Evolutionary conservation across 2,113 vertebrate species (phyloP).

Genomic region (Myrmecophaga tridactyla): DNA sequence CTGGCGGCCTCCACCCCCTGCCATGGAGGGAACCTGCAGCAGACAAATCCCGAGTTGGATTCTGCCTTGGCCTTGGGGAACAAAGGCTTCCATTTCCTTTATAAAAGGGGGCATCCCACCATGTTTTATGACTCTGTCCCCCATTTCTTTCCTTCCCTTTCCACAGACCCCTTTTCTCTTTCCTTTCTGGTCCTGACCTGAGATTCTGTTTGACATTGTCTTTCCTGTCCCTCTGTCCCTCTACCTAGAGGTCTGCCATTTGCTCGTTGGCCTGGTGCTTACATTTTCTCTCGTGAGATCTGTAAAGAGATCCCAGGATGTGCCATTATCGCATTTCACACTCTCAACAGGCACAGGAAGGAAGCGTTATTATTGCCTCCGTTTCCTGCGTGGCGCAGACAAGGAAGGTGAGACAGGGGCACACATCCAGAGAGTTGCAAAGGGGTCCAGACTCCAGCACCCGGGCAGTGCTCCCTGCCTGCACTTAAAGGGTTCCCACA

Average conservation of each 20-base stretch:
- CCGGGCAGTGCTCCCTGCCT: fast-evolving
- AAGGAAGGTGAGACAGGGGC: fast-evolving
- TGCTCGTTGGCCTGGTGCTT: neutral
- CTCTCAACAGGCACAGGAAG: fast-evolving
- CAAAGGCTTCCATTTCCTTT: no score
- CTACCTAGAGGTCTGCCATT: neutral
- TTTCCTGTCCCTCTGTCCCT: no score
- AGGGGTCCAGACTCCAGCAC: fast-evolving
- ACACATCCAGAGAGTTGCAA: fast-evolving
- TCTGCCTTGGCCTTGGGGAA: fast-evolving
- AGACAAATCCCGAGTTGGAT: fast-evolving
- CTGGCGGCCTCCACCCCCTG: fast-evolving
- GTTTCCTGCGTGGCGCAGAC: fast-evolving
- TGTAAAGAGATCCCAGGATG: neutral
- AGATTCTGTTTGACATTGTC: fast-evolving
- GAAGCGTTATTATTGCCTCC: fast-evolving
- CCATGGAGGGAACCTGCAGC: neutral
- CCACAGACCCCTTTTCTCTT: fast-evolving
- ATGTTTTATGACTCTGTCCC: fast-evolving
- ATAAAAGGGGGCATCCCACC: fast-evolving
- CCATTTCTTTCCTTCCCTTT: fast-evolving
- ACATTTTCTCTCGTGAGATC: neutral
- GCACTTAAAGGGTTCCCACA: neutral
- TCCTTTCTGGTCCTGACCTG: fast-evolving
- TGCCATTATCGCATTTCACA: fast-evolving